Evolutionary conservation across 92 coral and sea anemone species (phyloP).

Genomic region (Desmophyllum pertusum): DNA sequence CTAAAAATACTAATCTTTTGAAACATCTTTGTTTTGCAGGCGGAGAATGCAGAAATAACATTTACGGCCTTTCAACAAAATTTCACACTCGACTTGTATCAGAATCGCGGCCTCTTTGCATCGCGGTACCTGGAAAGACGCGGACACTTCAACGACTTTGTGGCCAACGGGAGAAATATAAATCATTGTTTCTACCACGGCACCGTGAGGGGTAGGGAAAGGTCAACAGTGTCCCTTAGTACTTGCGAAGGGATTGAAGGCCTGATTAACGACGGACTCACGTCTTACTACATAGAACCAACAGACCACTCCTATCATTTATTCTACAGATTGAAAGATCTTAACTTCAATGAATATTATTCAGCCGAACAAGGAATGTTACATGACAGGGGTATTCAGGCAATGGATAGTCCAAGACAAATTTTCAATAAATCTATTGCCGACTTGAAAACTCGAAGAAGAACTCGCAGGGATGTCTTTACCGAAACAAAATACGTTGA

Average conservation of each 20-base stretch:
- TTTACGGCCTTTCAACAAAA: constrained; percentile 44
- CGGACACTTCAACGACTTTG: constrained; percentile 9
- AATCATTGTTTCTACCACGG: constrained; percentile 71
- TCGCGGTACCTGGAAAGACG: constrained; percentile 28
- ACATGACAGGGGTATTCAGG: not conserved
- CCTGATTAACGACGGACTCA: constrained; percentile 24
- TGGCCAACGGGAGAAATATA: not conserved
- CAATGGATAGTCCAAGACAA: not conserved
- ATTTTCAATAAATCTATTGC: not conserved
- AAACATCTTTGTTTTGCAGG: constrained; percentile 18
- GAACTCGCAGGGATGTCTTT: constrained; percentile 26
- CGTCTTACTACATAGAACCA: constrained; percentile 43
- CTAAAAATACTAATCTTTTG: not conserved
- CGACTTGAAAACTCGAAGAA: not conserved
- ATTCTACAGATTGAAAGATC: constrained; percentile 31
- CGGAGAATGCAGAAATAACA: not conserved
- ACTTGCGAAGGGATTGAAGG: constrained; percentile 74
- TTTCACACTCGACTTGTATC: constrained; percentile 41
- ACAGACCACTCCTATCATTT: constrained; percentile 7
- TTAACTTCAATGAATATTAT: not conserved
- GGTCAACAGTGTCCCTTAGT: constrained; percentile 62
- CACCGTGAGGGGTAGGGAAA: constrained; percentile 49
- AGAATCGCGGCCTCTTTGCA: constrained; percentile 37
- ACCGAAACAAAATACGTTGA: constrained; percentile 45
- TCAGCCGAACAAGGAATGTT: not conserved